Base-by-base conservation (phyloP, 1,140 invertebrate species). In the Drosophila kikkawai region DNA sequence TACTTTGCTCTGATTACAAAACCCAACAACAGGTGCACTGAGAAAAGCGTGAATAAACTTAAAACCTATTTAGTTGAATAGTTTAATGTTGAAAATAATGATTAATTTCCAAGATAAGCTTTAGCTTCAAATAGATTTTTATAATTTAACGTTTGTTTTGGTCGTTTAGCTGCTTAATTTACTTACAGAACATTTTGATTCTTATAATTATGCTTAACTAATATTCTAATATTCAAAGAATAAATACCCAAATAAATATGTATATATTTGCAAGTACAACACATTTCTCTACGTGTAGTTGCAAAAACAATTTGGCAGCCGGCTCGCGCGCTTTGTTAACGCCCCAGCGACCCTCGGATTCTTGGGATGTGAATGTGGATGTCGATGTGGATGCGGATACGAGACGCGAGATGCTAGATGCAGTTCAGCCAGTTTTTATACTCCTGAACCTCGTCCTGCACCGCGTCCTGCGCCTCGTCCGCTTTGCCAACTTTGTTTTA, bases 1-100 rank as follows among this genome's bases (percentile, higher is more conserved):
- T 85, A 81, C 82, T 85, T 79, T 85, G 69, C 82, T 85, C 82
- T 85, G 82, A 85, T 85, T 85, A 85, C 82, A 85, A 79, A 70
- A 55, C 41, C 69, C 82, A 78, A 74, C 82, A 85, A 60, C 39
- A 69, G 34, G 1, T 5, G 13, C 66, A 69, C 67, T 69, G 61
- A 11, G 22, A 65, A 15, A 65, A 68, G 26, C 0, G 2, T 1
- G n/a, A 17, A 22, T 22, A 22, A 22, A 22, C 26, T 26, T 26
- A 26, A 26, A 26, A 4, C 26, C 3, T 26, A 26, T 26, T 26
- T 26, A 26, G 3, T 26, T 26, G 26, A 26, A 26, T 5, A 26
- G 5, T 26, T 26, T 26, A 26, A 26, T 4, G 3, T 26, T 26
- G 5, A 26, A 26, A 26, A 26, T 26, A 26, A 5, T 26, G 26